A percentile compares a stretch with the other conserved stretches of the same genome.
These are phyloP conservation scores for Balearica regulorum DNA, from an alignment of 2,797 vertebrate genomes.

Conservation along the genomic window DNA sequence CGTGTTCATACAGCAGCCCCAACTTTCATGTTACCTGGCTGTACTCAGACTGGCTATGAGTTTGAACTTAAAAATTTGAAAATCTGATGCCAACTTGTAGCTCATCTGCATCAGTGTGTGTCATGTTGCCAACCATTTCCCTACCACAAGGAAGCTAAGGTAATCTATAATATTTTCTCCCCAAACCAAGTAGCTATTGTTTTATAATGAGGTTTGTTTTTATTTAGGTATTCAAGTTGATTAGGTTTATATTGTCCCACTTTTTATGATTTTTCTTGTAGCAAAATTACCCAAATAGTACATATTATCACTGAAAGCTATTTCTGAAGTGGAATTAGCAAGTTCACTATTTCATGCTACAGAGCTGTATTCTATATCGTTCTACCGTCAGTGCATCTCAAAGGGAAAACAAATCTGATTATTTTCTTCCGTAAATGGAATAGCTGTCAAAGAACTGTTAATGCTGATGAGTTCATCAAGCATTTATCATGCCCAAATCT, in stretches of 20 bases:
- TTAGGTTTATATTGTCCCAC: neutral
- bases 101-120: neutral
- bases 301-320: neutral
- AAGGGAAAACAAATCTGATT: neutral
- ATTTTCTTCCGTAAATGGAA: neutral
- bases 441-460: neutral
- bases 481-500: neutral
- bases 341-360: neutral
- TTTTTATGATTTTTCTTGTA: neutral
- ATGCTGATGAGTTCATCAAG: neutral
- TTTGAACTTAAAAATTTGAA: neutral
- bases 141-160: neutral
- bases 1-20: neutral
- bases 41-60: neutral
- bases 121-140: neutral
- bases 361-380: neutral
- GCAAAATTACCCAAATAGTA: neutral
- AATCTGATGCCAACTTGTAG: neutral
- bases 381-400: neutral
- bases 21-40: neutral
- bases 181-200: neutral
- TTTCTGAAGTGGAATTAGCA: neutral
- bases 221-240: neutral
- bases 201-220: neutral
- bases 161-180: neutral